These are phyloP conservation scores for Caenorhabditis sinica DNA, from an alignment of 2,888 invertebrate genomes.

Conservation along the genomic window DNA sequence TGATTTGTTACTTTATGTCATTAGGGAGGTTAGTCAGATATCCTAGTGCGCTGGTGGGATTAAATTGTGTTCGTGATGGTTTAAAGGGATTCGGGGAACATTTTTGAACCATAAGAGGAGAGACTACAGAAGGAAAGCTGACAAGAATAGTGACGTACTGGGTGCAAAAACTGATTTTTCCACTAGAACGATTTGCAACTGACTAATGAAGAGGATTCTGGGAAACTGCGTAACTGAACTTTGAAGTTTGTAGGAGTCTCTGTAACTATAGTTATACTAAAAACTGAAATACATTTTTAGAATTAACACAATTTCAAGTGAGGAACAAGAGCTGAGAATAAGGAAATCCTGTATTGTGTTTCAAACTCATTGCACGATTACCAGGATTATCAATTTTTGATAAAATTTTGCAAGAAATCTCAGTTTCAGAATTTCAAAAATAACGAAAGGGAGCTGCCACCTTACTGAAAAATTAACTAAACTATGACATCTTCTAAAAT, in stretches of 20 bases:
- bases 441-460: too few relatives aligned
- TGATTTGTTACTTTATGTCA: constrained; percentile 16
- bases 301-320: too few relatives aligned
- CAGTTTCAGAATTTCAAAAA: background rate
- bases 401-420: too few relatives aligned
- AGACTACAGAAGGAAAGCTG: background rate
- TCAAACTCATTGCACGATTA: too few relatives aligned
- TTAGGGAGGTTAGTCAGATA: background rate
- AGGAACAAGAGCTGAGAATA: too few relatives aligned
- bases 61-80: background rate
- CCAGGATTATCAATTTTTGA: too few relatives aligned
- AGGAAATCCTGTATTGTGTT: too few relatives aligned
- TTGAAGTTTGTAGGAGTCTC: background rate
- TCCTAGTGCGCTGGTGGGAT: background rate
- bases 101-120: background rate
- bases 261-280: too few relatives aligned
- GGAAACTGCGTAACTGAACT: background rate
- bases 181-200: background rate
- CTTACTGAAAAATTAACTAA: background rate
- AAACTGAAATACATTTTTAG: too few relatives aligned
- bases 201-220: constrained; percentile 2
- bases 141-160: background rate
- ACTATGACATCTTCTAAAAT: background rate
- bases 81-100: background rate
- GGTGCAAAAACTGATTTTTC: background rate